Base-by-base conservation (phyloP, 2,113 vertebrate species). In the Alligator sinensis region DNA sequence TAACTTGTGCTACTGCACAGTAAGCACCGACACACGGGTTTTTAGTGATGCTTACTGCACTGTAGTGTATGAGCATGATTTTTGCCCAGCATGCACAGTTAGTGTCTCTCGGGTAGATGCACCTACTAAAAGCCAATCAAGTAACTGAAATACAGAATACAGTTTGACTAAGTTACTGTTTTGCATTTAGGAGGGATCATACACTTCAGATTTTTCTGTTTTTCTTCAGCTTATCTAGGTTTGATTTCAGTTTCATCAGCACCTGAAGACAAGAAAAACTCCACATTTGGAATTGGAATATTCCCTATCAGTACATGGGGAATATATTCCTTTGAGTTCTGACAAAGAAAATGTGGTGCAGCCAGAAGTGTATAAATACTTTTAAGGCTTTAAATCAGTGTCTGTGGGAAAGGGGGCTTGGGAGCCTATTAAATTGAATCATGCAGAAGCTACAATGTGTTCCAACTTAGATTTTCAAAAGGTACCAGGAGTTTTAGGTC, bases 211-310 rank as follows among this genome's bases (percentile, higher is more conserved):
- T 93, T 82, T 86, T 58, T 81, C 38, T 77, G 14, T 64, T 61
- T 5, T 66, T 60, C 66, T 87, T 0, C 0, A 84, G 89, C 92
- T 92, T 82, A 83, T 82, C 77, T 87, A 90, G 84, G 61, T 11
- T 2, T 93, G 70, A 92, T 89, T 38, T 87, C 58, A 93, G 85
- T 70, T 91, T 76, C 93, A 89, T 76, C 86, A 2, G 54, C 85
- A 91, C 86, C 94, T 92, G 78, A 66, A 93, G 83, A 78, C 38
- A 66, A 82, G 38, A 84, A 77, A 95, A 93, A 82, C 21, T 87
- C 80, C 91, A 47, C n/a, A 89, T 82, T 77, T 3, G 47, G 54
- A 38, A 13, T 60, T 74, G 84, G 63, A 95, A 91, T 57, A 38
- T 88, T 92, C 25, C 47, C 6, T 58, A 57, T 88, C 83, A 89